Conservation (phyloP, 1,140 invertebrate genomes). For the Pristionchus pacificus region DNA sequence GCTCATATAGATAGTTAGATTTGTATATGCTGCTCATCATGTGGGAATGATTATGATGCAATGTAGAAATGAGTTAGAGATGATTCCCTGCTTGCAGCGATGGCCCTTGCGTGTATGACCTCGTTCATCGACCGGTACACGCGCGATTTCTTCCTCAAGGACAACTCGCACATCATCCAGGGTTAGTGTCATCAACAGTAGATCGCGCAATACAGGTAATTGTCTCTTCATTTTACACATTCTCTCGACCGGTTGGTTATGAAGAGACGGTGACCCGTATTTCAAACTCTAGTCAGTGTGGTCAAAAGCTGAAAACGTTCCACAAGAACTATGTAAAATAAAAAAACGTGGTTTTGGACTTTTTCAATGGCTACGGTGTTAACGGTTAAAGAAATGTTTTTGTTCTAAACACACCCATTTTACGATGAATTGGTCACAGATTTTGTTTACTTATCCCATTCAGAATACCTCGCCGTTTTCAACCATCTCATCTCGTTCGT, state of each 20-base stretch:
- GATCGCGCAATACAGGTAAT: too few relatives aligned
- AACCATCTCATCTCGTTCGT: conserved; percentile 91
- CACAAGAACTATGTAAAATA: too few relatives aligned
- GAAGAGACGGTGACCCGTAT: too few relatives aligned
- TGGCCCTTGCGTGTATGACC: conserved; percentile 83
- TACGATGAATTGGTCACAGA: conserved; percentile 12
- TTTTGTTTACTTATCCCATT: conserved; percentile 27
- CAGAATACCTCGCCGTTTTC: conserved; percentile 92
- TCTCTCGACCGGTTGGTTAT: too few relatives aligned
- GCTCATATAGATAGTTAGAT: too few relatives aligned
- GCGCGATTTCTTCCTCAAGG: conserved; percentile 95
- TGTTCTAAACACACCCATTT: background rate
- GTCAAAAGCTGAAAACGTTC: background rate
- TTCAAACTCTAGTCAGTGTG: too few relatives aligned
- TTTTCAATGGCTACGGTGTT: conserved; percentile 21
- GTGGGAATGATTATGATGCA: too few relatives aligned
- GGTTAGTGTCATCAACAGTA: conserved; percentile 55
- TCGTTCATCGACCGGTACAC: conserved; percentile 93
- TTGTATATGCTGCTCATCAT: too few relatives aligned
- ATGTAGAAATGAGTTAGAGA: too few relatives aligned
- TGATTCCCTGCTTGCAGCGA: conserved; percentile 37
- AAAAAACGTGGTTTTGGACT: too few relatives aligned
- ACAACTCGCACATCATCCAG: conserved; percentile 92
- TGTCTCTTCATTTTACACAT: too few relatives aligned
- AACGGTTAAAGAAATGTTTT: conserved; percentile 6